A percentile compares a stretch with the other conserved stretches of the same genome.
phyloP scores from a whole-genome alignment of 2,113 vertebrate species.

The Silurus asotus region DNA sequence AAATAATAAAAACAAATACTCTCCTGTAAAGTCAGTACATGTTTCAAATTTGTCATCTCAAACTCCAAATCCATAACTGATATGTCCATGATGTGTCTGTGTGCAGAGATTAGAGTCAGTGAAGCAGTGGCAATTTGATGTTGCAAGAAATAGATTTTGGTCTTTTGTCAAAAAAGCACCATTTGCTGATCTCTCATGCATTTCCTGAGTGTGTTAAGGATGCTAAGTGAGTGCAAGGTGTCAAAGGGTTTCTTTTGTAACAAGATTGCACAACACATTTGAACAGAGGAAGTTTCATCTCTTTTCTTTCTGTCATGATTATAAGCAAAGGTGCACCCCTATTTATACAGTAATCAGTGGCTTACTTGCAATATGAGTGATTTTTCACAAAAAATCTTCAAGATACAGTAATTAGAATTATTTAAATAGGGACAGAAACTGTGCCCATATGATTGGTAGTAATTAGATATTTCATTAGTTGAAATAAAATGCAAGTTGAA shows the following conservation, averaged over 20 bases:
- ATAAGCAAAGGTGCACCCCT: too few species aligned
- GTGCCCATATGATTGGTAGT: not conserved
- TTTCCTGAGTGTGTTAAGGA: not conserved
- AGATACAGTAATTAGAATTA: not conserved
- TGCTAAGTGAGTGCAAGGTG: constrained; percentile 25
- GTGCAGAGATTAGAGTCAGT: not conserved
- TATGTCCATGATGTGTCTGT: not conserved
- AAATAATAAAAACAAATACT: not conserved
- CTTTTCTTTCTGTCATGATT: not conserved
- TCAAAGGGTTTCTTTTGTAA: constrained; percentile 25
- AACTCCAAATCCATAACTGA: not conserved
- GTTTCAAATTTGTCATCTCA: not conserved
- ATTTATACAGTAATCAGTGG: too few species aligned
- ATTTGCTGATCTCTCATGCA: not conserved
- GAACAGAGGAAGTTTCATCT: constrained; percentile 36
- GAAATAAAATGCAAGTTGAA: not conserved
- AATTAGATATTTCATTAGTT: not conserved
- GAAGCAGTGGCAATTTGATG: not conserved
- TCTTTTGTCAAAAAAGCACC: not conserved
- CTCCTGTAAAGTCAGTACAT: not conserved
- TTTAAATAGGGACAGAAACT: not conserved
- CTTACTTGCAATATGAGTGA: not conserved
- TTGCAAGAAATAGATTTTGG: not conserved
- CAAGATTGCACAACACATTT: constrained; percentile 27
- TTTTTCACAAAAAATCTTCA: not conserved